Evolutionary conservation across 2,113 vertebrate species (phyloP), one percentile per base, ranked within the genome.

Genomic region (Atractosteus spatula): DNA sequence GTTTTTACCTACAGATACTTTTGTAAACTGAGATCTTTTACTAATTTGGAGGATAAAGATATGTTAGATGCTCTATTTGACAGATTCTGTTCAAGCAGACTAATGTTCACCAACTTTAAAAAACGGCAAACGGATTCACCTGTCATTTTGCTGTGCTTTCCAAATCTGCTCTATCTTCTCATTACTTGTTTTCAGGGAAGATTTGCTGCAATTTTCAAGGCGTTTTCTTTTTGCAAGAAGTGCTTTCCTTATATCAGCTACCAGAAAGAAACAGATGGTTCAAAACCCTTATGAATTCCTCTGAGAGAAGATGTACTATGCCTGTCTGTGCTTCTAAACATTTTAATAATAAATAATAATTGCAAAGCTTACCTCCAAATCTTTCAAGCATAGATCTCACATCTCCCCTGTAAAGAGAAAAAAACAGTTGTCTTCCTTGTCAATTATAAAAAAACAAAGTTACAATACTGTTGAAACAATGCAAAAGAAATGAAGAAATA

Each of bases 191-290:
- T 77, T 76, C 47, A 79, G 43, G 41, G 79, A 74, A 3, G 79
- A 79, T 69, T 76, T 80, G 3, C 78, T 79, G 56, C 72, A 77
- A 7, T 71, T 62, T 47, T 82, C 73, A 12, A 83, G 13, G 5
- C 79, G 76, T 67, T 79, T 79, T 47, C 68, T 74, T 69, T 80
- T 80, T 16, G 74, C 70, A 41, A 65, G 16, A 56, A 83, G 73
- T 7, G 75, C 76, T 57, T 80, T 80, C 51, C 67, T 80, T 54
- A 82, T 74, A 62, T 79, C 76, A 65, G 72, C 78, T 79, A 62
- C 29, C 11, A 64, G 17, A 63, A 10, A 41, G 41, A 41, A 76
- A 29, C 51, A 70, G 56, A 41, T 3, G 41, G 56, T 17, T 69
- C n/a, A n/a, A 51, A 55, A 44, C 13, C 47, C n/a, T 41, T 44